phyloP scores from a whole-genome alignment of 2,888 invertebrate species.

The Omphaloscelis lunosa region DNA sequence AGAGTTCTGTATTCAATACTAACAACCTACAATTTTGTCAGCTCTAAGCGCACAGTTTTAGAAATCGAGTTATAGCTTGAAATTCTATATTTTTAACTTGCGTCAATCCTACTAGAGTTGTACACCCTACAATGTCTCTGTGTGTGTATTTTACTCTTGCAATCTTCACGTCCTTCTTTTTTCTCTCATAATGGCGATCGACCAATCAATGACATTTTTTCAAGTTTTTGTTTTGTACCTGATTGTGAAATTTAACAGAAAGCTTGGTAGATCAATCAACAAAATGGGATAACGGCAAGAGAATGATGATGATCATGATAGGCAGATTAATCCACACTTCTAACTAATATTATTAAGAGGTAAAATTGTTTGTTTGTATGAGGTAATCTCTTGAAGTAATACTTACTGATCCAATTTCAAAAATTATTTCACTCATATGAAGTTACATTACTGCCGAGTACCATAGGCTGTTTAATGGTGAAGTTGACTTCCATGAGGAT shows the following conservation, averaged over 20 bases:
- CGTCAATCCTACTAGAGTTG: not conserved
- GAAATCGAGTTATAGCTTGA: not conserved
- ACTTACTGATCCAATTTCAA: not conserved
- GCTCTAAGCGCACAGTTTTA: no score
- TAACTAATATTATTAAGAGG: not conserved
- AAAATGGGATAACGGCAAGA: not conserved
- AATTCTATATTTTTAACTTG: not conserved
- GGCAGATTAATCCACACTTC: not conserved
- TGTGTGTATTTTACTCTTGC: not conserved
- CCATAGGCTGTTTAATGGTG: not conserved
- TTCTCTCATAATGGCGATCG: not conserved
- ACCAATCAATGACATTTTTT: not conserved
- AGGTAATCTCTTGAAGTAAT: not conserved
- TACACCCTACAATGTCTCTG: not conserved
- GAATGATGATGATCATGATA: not conserved
- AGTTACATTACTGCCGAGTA: not conserved
- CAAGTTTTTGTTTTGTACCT: no score
- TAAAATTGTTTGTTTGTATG: not conserved
- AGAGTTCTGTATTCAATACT: no score
- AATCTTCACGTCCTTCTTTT: not conserved
- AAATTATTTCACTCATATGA: not conserved
- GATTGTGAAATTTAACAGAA: not conserved
- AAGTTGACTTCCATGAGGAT: not conserved
- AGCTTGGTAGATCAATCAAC: not conserved
- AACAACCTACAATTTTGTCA: no score